Evolutionary conservation across 2,797 vertebrate genomes (phyloP), one percentile per base, ranked within the genome.

Genomic region (Aeoliscus strigatus): DNA sequence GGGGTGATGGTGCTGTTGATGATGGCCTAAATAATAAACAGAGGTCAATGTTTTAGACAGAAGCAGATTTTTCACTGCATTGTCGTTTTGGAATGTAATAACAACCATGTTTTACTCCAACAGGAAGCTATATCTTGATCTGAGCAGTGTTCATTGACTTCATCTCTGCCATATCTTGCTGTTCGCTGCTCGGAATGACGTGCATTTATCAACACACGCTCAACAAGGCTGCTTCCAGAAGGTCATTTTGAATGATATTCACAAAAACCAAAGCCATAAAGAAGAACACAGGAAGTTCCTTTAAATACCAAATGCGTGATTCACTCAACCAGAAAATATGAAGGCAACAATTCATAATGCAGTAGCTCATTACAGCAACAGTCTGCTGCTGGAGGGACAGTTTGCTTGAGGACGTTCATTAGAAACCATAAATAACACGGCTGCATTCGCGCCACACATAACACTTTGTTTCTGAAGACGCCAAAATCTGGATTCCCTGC

Each of bases 1-100:
- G 94, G 94, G n/a, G 94, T 96, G 55, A 97, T 89, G 8, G 94
- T 98, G 82, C 94, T 98, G 80, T 98, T 98, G 76, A 98, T 98
- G 79, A 98, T 93, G 1, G 94, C 94, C 95, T 97, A 74, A 1
- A 1, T 32, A 2, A 41, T 64, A 5, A 10, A 27, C 28, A 29
- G 11, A 34, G 27, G 14, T 13, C 18, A 23, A 32, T 1, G 1
- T 21, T 13, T 21, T 3, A 21, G 18, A 6, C 3, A 21, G 3
- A 3, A 3, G 18, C 18, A 21, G 18, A 21, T n/a, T n/a, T n/a
- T n/a, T n/a, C n/a, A n/a, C n/a, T n/a, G n/a, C n/a, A n/a, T n/a
- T n/a, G n/a, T n/a, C n/a, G n/a, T n/a, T n/a, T n/a, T n/a, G n/a
- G n/a, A n/a, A n/a, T n/a, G n/a, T n/a, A n/a, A n/a, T n/a, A n/a